Evolutionary conservation across 2,113 vertebrate genomes (phyloP).

Genomic region (Scolopax mira): DNA sequence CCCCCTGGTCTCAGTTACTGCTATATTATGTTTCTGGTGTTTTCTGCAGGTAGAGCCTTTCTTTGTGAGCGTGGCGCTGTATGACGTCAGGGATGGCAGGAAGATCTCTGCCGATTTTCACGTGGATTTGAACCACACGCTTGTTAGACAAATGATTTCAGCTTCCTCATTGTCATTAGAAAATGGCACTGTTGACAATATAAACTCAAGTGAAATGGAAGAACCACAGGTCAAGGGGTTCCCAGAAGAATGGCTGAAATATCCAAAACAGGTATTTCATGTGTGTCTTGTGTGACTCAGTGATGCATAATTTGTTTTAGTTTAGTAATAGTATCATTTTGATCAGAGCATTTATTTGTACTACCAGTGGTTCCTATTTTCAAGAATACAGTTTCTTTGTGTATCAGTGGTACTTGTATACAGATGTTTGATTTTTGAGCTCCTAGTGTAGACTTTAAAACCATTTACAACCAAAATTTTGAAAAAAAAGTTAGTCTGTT

Average conservation of each 20-base stretch:
- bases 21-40: neutral
- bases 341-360: neutral
- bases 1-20: neutral
- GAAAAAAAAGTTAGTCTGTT: neutral
- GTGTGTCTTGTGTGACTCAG: neutral
- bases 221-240: slow-evolving; percentile 83
- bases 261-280: slow-evolving; percentile 88
- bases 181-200: slow-evolving; percentile 77
- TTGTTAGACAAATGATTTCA: slow-evolving; percentile 88
- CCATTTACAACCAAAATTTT: neutral
- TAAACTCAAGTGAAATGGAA: slow-evolving; percentile 76
- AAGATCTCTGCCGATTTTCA: slow-evolving; percentile 98
- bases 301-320: neutral
- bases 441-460: neutral
- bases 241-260: slow-evolving; percentile 89
- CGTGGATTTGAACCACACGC: slow-evolving; percentile 88
- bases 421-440: neutral
- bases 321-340: neutral
- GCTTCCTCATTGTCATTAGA: slow-evolving; percentile 67
- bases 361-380: neutral
- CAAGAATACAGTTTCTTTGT: neutral
- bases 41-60: slow-evolving; percentile 91
- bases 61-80: slow-evolving; percentile 89
- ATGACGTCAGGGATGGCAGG: slow-evolving; percentile 87
- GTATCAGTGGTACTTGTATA: neutral